Base-by-base conservation (phyloP, 2,888 invertebrate genomes). In the Ormyrus pomaceus region DNA sequence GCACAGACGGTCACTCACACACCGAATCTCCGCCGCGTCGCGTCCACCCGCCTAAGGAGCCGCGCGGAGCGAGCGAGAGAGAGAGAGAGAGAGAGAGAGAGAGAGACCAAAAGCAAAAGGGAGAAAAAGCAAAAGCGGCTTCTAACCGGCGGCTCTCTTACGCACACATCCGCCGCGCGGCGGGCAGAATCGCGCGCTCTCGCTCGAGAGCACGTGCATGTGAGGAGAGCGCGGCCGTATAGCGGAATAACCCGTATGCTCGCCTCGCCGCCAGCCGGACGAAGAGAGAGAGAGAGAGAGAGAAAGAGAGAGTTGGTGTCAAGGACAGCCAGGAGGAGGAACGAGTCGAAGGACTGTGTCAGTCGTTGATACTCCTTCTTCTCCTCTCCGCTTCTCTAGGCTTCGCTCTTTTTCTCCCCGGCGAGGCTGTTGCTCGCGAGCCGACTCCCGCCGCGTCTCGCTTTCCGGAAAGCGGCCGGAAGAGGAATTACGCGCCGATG, bases 261-360 rank as follows among this genome's bases (percentile, higher is more conserved):
- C 34, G 34, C 34, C 34, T 34, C 34, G 34, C 34, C 34, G 34
- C 34, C 34, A 34, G 55, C 51, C 68, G 73, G 77, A 48, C 77
- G 64, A 66, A 73, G 69, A 72, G 55, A 53, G 19, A 73, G 73
- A 72, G 74, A 78, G 82, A 82, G 80, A 70, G 73, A 48, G 66
- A 77, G 68, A n/a, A n/a, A 56, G 80, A 72, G 77, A 73, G 75
- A 59, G 78, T 82, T 69, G 59, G 86, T 89, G 88, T 89, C 89
- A 89, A 89, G 89, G 88, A 87, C 88, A 88, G 80, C 87, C 84
- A 68, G 78, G 59, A 77, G 74, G 82, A 81, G 79, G 84, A 86
- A 83, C 83, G 84, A 86, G 86, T 85, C 85, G 85, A 86, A 85
- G 86, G 84, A 85, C 85, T 85, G 85, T 85, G 85, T 85, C 85